Conservation (phyloP, 37 sponge, comb jelly and placozoan species). For the Agelas oroides region DNA sequence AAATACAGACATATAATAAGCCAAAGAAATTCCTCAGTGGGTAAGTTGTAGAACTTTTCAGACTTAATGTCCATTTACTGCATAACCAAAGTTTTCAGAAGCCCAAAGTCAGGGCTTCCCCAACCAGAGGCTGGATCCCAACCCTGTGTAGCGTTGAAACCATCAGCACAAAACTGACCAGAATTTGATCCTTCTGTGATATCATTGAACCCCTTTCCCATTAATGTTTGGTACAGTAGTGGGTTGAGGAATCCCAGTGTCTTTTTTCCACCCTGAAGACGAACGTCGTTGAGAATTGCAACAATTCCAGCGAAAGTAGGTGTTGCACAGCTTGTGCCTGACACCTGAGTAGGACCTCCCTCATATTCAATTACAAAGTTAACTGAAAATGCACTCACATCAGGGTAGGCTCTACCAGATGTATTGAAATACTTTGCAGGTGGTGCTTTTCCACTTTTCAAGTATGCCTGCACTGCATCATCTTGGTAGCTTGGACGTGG, state of each 20-base stretch:
- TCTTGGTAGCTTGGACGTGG: conserved; percentile 84
- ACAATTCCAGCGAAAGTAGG: conserved; percentile 91
- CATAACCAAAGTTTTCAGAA: conserved; percentile 38
- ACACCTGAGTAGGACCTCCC: conserved; percentile 45
- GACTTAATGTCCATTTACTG: too few relatives aligned
- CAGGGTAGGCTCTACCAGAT: conserved; percentile 89
- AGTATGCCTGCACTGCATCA: conserved; percentile 73
- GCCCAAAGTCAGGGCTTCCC: conserved; percentile 83
- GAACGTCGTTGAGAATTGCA: conserved; percentile 89
- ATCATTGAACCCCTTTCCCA: conserved; percentile 79
- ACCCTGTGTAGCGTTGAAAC: conserved; percentile 78
- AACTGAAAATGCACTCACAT: conserved; percentile 87
- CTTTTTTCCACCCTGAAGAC: conserved; percentile 74
- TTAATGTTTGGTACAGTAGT: conserved; percentile 79
- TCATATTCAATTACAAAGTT: conserved; percentile 72
- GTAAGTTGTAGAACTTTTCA: too few relatives aligned
- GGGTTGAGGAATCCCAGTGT: conserved; percentile 97
- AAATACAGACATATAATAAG: too few relatives aligned
- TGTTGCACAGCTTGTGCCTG: conserved; percentile 88
- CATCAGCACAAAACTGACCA: conserved; percentile 33
- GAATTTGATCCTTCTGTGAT: conserved; percentile 59
- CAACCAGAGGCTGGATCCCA: conserved; percentile 93
- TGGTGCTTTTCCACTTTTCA: conserved; percentile 71
- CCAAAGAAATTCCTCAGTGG: too few relatives aligned
- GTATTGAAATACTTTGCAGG: conserved; percentile 72